A percentile compares a stretch with the other conserved stretches of the same genome.
phyloP scores from a whole-genome alignment of 2,888 invertebrate genomes.

The Conchocele bisecta region DNA sequence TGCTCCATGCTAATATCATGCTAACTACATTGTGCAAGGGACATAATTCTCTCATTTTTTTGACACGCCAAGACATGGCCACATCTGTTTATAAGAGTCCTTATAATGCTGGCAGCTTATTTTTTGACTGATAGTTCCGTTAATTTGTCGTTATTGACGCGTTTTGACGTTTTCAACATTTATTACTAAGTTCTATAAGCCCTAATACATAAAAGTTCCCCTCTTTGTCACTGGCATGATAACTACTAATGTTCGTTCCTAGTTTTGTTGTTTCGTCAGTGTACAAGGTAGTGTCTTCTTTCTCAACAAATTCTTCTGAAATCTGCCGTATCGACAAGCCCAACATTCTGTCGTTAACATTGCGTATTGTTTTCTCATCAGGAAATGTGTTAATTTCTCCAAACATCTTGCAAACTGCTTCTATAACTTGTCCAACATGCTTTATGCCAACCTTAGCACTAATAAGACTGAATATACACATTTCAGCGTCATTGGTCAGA shows the following conservation, averaged over 20 bases:
- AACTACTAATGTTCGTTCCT: conserved; percentile 19
- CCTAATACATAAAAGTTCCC: conserved; percentile 25
- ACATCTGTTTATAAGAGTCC: too few relatives aligned
- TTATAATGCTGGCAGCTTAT: too few relatives aligned
- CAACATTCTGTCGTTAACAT: conserved; percentile 11
- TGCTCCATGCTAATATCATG: too few relatives aligned
- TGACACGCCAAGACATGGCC: too few relatives aligned
- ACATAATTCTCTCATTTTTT: too few relatives aligned
- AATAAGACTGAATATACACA: conserved; percentile 24
- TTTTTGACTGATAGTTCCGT: too few relatives aligned
- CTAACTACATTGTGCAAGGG: too few relatives aligned
- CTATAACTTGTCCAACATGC: conserved; percentile 10
- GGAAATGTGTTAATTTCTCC: conserved; percentile 18
- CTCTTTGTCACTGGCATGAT: conserved; percentile 14
- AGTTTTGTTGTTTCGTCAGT: conserved; percentile 43
- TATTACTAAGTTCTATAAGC: conserved; percentile 32
- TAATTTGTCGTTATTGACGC: too few relatives aligned
- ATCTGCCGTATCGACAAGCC: conserved; percentile 2
- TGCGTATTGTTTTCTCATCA: conserved; percentile 16
- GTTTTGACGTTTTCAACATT: too few relatives aligned
- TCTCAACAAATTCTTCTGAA: background rate
- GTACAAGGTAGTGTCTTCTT: conserved; percentile 31
- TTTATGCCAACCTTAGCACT: conserved; percentile 8
- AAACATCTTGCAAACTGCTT: background rate
- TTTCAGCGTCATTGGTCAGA: conserved; percentile 2